A percentile compares a stretch with the other conserved stretches of the same genome.
Evolutionary conservation across 2,888 invertebrate species (phyloP).

Genomic region (Myopa tessellatipennis): DNA sequence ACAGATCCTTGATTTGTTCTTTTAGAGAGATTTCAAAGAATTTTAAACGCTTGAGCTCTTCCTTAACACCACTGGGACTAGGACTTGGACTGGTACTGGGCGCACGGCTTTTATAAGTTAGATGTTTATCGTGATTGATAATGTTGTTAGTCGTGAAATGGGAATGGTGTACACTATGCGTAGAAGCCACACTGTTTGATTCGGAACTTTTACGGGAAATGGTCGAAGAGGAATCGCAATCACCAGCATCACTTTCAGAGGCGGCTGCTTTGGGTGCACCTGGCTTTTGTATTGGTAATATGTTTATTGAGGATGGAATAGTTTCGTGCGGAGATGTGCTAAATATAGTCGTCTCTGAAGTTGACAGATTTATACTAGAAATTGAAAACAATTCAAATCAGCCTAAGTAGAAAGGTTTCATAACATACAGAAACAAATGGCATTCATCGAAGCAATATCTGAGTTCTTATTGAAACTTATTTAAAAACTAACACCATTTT

Average conservation of each 20-base stretch:
- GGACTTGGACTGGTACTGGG: constrained; percentile 48
- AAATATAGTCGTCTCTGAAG: constrained; percentile 66
- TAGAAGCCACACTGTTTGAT: constrained; percentile 64
- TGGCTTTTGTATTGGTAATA: constrained; percentile 62
- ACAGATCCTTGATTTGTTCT: constrained; percentile 66
- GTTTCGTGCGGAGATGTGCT: constrained; percentile 61
- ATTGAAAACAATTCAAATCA: background rate
- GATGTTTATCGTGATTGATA: constrained; percentile 38
- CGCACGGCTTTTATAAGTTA: constrained; percentile 52
- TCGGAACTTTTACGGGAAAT: constrained; percentile 66
- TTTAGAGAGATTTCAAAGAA: constrained; percentile 65
- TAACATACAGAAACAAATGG: too few species aligned
- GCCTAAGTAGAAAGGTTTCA: too few species aligned
- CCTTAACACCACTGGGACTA: constrained; percentile 63
- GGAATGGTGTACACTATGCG: constrained; percentile 54
- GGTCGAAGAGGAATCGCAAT: constrained; percentile 64
- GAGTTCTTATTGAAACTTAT: too few species aligned
- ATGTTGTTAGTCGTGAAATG: constrained; percentile 16
- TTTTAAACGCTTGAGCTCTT: constrained; percentile 66
- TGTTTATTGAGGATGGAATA: constrained; percentile 46
- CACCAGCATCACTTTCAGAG: constrained; percentile 56
- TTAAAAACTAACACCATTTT: too few species aligned
- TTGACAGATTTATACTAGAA: constrained; percentile 60
- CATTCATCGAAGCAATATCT: too few species aligned
- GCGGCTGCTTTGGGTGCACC: constrained; percentile 55